These are phyloP conservation scores for Notodonta dromedarius DNA, from an alignment of 2,888 invertebrate genomes.

Conservation along the genomic window DNA sequence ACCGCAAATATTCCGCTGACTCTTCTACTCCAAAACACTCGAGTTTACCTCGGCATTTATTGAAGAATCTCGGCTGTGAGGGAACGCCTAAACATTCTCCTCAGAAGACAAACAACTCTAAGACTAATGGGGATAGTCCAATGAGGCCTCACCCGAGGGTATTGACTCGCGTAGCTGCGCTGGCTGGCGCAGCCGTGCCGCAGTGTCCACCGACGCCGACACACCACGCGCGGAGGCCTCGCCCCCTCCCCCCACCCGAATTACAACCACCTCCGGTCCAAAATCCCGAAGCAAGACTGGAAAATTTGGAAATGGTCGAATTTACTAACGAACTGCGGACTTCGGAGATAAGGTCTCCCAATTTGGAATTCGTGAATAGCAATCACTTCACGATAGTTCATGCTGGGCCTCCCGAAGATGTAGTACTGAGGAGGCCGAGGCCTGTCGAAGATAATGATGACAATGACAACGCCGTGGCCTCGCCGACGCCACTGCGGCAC, in stretches of 20 bases:
- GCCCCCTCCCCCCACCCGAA: slow-evolving; percentile 84
- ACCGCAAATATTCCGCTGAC: slow-evolving; percentile 74
- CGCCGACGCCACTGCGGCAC: slow-evolving; percentile 86
- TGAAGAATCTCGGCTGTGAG: slow-evolving; percentile 73
- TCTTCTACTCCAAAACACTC: slow-evolving; percentile 75
- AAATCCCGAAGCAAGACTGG: slow-evolving; percentile 58
- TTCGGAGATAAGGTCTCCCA: slow-evolving; percentile 81
- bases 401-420: slow-evolving; percentile 78
- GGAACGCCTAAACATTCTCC: slow-evolving; percentile 76
- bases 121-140: slow-evolving; percentile 65
- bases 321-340: slow-evolving; percentile 78
- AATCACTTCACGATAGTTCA: slow-evolving; percentile 83
- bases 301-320: slow-evolving; percentile 78
- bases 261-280: slow-evolving; percentile 82
- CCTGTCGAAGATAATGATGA: slow-evolving; percentile 71
- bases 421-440: slow-evolving; percentile 75
- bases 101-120: slow-evolving; percentile 51
- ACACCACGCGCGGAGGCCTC: slow-evolving; percentile 90
- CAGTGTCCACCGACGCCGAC: slow-evolving; percentile 95
- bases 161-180: slow-evolving; percentile 83
- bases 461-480: slow-evolving; percentile 79
- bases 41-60: slow-evolving; percentile 73
- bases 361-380: slow-evolving; percentile 82
- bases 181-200: slow-evolving; percentile 83
- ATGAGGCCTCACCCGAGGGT: slow-evolving; percentile 86